These are phyloP conservation scores for Cotesia chilonis DNA, from an alignment of 1,140 invertebrate genomes.

Conservation along the genomic window DNA sequence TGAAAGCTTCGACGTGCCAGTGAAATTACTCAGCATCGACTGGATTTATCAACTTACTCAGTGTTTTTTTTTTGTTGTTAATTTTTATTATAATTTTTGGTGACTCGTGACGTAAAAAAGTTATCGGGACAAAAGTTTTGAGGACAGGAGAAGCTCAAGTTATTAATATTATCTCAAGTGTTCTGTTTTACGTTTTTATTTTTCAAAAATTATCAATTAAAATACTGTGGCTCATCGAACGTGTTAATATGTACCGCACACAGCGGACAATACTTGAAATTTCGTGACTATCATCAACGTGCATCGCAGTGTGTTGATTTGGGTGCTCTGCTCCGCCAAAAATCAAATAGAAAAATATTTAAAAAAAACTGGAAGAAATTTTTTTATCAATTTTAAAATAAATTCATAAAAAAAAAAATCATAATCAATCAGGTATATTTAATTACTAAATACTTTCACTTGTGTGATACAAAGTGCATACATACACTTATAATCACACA, in stretches of 20 bases:
- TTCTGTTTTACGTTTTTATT: background rate
- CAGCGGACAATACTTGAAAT: conserved; percentile 29
- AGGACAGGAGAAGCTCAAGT: background rate
- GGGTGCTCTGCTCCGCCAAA: conserved; percentile 29
- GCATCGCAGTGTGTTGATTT: conserved; percentile 38
- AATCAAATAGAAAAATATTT: conserved; percentile 17
- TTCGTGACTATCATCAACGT: conserved; percentile 30
- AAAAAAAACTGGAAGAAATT: conserved; percentile 14
- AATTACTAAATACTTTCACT: conserved; percentile 14
- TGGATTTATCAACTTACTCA: background rate
- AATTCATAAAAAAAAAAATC: conserved; percentile 1
- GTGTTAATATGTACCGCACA: conserved; percentile 36
- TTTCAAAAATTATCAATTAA: background rate
- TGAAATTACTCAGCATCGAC: background rate
- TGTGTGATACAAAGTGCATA: conserved; percentile 6
- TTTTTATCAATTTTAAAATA: conserved; percentile 13
- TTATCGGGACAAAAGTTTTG: conserved; percentile 7
- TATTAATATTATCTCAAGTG: conserved; percentile 8
- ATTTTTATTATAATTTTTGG: conserved; percentile 12
- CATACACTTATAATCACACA: background rate
- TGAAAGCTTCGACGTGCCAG: conserved; percentile 8
- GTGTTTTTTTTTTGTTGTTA: conserved; percentile 20
- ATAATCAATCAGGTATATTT: conserved; percentile 22
- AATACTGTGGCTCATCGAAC: conserved; percentile 17
- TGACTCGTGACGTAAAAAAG: conserved; percentile 2